These are phyloP conservation scores for Congeria kusceri DNA, from an alignment of 2,888 invertebrate genomes.

Conservation along the genomic window DNA sequence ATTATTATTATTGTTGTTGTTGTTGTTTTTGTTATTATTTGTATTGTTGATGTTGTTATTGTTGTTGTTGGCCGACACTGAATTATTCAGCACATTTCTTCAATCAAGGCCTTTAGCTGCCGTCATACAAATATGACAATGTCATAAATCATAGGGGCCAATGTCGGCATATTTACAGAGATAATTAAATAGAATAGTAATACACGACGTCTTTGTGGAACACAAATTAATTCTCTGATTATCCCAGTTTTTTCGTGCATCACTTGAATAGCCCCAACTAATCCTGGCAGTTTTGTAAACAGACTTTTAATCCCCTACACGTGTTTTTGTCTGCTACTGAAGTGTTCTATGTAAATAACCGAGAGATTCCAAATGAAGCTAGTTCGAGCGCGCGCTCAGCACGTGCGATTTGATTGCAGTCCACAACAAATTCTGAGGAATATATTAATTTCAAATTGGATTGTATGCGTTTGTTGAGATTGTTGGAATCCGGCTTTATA, in stretches of 20 bases:
- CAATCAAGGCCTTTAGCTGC: too few relatives aligned
- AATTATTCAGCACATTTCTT: too few relatives aligned
- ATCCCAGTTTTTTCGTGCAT: constrained; percentile 45
- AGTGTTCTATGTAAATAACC: constrained; percentile 61
- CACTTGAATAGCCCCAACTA: constrained; percentile 33
- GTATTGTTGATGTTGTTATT: background rate
- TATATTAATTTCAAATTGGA: constrained; percentile 60
- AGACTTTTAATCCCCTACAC: constrained; percentile 60
- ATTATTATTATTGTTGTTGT: background rate
- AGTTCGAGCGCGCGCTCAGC: constrained; percentile 58
- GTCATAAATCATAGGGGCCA: constrained; percentile 18
- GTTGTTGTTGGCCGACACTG: too few relatives aligned
- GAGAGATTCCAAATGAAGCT: constrained; percentile 57
- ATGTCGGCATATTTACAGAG: constrained; percentile 54
- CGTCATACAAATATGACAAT: too few relatives aligned
- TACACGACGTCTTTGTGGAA: constrained; percentile 51
- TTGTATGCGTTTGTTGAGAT: constrained; percentile 7
- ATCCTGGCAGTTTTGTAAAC: constrained; percentile 53
- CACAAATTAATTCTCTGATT: constrained; percentile 59
- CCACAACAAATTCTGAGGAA: constrained; percentile 46
- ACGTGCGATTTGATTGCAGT: constrained; percentile 64
- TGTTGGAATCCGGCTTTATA: too few relatives aligned
- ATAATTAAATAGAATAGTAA: constrained; percentile 67
- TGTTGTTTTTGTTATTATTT: constrained; percentile 6
- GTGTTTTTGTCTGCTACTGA: constrained; percentile 61